These are phyloP conservation scores for Drosophila dunni DNA, from an alignment of 1,140 invertebrate species.

Conservation along the genomic window DNA sequence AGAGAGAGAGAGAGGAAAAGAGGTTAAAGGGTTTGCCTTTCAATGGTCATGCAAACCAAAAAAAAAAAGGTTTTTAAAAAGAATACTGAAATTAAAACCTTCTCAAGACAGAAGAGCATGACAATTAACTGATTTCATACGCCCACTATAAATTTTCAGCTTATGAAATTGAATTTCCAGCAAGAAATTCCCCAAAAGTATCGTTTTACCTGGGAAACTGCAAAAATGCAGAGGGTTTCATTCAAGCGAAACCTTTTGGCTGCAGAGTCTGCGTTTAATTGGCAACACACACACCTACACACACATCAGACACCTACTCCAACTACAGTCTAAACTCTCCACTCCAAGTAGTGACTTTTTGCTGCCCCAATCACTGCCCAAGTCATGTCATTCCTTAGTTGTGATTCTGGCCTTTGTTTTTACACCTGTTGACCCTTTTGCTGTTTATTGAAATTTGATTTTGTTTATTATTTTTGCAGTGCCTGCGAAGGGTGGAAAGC, in stretches of 20 bases:
- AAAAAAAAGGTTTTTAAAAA: neutral
- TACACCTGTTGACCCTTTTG: slow-evolving; percentile 72
- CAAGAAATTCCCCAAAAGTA: neutral
- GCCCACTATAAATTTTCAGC: neutral
- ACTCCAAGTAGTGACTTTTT: too few species aligned
- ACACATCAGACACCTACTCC: neutral
- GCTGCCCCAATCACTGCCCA: neutral
- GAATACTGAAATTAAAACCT: neutral
- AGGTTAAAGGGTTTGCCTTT: too few species aligned
- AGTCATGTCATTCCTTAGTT: slow-evolving; percentile 7
- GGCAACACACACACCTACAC: neutral
- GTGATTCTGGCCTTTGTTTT: slow-evolving; percentile 53
- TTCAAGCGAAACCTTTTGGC: neutral
- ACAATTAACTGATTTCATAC: neutral
- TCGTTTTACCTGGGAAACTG: neutral
- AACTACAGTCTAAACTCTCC: neutral
- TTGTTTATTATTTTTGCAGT: slow-evolving; percentile 66
- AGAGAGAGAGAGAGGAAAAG: too few species aligned
- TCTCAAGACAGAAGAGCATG: neutral
- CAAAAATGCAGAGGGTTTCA: neutral
- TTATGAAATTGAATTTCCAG: neutral
- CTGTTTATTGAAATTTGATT: slow-evolving; percentile 76
- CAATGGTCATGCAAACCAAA: too few species aligned
- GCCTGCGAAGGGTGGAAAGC: neutral
- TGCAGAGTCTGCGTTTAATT: neutral